Base-by-base conservation (phyloP, 2,113 vertebrate genomes). In the Macquaria ambigua region DNA sequence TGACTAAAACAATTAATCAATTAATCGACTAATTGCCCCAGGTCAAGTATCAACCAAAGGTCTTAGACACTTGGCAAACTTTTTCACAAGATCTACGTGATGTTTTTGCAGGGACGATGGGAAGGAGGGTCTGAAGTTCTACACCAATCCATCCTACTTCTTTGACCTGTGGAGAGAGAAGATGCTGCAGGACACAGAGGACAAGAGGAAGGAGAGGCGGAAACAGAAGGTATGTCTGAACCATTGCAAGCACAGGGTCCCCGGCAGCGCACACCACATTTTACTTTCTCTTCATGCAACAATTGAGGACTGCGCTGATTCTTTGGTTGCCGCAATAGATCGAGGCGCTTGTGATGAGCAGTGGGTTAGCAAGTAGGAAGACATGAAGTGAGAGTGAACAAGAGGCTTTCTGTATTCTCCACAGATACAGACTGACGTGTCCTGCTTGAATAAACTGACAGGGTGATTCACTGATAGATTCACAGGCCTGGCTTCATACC, bases 111-210 rank as follows among this genome's bases (percentile, higher is more conserved):
- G 98, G 94, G 98, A 99, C 81, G 98, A 99, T 84, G 98, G 98
- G 70, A 99, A 99, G 92, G 97, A 99, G 61, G 97, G 98, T 61
- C 96, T 99, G 73, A 99, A 99, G 90, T 99, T 99, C 94, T 99
- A 99, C 92, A 99, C 98, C 62, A 99, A 99, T 93, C 98, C 98
- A 53, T 99, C 98, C 0, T 99, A 99, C 93, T 99, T 99, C 96
- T 99, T 99, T 74, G 98, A 99, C 90, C 95, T 99, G 53, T 99
- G 98, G 98, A 97, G 98, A 90, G 98, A 99, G 96, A 99, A 99
- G 94, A 99, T 99, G 98, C 93, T 99, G 86, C 98, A 99, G 94
- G 98, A 99, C 94, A 99, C 98, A 0, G 98, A 99, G 85, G 98
- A 99, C 95, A 99, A 99, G 94, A 96, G 98, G 91, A 99, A 99